Evolutionary conservation across 1,140 invertebrate genomes (phyloP), one percentile per base, ranked within the genome.

Genomic region (Drosophila baimaii): DNA sequence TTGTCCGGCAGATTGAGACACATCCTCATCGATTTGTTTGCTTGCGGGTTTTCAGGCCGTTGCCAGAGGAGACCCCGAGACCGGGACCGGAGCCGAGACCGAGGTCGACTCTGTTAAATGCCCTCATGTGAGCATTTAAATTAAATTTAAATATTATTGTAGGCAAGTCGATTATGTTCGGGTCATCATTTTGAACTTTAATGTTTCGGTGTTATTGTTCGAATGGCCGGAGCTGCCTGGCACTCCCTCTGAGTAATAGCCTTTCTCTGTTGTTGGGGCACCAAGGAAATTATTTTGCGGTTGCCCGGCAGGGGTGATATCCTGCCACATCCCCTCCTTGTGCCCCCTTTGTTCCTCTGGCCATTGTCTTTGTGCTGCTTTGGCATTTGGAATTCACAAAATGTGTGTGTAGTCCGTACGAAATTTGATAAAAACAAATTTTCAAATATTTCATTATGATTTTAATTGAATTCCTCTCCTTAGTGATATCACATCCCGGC

Each of bases 131-230:
- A 75, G 89, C 81, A 90, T 91, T 90, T 89, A 90, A 90, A 90
- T 90, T 90, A 90, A 90, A 90, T 90, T 90, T 91, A 90, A 90
- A 90, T 91, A 90, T 90, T 90, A 90, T 90, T 90, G 75, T 84
- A 75, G 76, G 76, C 74, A 90, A 90, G 88, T 90, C 85, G 85
- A 90, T 90, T 90, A 90, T 80, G 86, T 71, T 76, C 66, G 79
- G 83, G 68, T 77, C 82, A 79, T 83, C 89, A 88, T 90, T 90
- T 51, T 73, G 74, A 76, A 76, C 82, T 90, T 80, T 90, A 83
- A 90, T 88, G 79, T 73, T 81, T 83, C 68, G 71, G 77, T 77
- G 89, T 90, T 90, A 90, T 86, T 82, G 77, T 82, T 77, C 55
- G 70, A 57, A 57, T 47, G 51, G 51, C 61, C 19, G 21, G 13